A percentile compares a stretch with the other conserved stretches of the same genome.
phyloP scores from a whole-genome alignment of 2,113 vertebrate genomes.

The Rhinolophus sinicus region DNA sequence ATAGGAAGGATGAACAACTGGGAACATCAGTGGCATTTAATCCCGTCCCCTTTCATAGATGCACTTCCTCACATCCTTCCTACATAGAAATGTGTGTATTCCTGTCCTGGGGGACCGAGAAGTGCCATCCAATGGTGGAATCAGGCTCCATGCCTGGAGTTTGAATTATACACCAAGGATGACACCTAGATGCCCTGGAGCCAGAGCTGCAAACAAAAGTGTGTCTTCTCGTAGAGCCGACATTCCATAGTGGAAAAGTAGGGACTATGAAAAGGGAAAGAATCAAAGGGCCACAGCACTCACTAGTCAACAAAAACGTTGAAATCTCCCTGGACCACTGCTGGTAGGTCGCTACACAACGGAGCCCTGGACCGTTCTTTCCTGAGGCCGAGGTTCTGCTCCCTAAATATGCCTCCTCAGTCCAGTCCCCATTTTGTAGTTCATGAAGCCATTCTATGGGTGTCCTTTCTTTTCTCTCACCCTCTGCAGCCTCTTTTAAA shows the following conservation, averaged over 20 bases:
- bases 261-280: not conserved
- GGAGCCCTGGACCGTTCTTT: not conserved
- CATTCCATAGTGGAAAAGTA: not conserved
- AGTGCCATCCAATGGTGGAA: not conserved
- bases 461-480: not conserved
- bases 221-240: too few relatives aligned
- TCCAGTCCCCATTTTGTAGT: not conserved
- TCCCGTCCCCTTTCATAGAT: too few relatives aligned
- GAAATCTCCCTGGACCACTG: not conserved
- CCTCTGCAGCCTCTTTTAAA: not conserved
- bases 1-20: not conserved
- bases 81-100: not conserved
- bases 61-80: not conserved
- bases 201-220: not conserved
- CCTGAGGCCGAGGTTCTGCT: not conserved
- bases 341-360: too few relatives aligned
- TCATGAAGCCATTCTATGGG: not conserved
- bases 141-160: not conserved
- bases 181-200: not conserved
- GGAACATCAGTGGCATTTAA: too few relatives aligned
- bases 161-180: not conserved
- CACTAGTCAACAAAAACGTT: not conserved
- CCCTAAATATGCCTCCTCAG: not conserved
- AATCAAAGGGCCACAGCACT: too few relatives aligned
- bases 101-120: not conserved